These are phyloP conservation scores for Drosophila serrata DNA, from an alignment of 1,140 invertebrate genomes.

Conservation along the genomic window DNA sequence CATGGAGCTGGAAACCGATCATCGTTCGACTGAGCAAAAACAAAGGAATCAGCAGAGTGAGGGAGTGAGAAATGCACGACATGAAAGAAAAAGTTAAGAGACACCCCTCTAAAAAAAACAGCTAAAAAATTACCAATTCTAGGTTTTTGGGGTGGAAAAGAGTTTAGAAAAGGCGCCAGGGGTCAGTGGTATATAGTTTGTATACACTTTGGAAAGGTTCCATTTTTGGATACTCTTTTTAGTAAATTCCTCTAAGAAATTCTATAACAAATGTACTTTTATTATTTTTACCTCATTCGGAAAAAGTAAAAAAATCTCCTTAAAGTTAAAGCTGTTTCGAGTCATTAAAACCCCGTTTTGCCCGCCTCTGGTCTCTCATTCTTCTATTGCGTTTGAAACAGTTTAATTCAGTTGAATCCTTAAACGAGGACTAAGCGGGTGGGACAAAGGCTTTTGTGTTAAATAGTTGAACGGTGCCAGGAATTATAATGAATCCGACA, in stretches of 20 bases:
- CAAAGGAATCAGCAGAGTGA: slow-evolving; percentile 33
- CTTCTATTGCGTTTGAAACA: slow-evolving; percentile 12
- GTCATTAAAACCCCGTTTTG: background rate
- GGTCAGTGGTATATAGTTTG: too few relatives aligned
- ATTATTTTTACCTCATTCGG: background rate
- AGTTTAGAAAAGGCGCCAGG: background rate
- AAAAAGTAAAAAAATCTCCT: background rate
- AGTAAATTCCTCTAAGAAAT: background rate
- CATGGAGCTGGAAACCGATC: slow-evolving; percentile 46
- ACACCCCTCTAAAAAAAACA: slow-evolving; percentile 17
- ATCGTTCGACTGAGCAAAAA: slow-evolving; percentile 62
- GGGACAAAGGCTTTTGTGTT: slow-evolving; percentile 51
- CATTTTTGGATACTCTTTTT: background rate
- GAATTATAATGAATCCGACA: slow-evolving; percentile 60
- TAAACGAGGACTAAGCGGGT: slow-evolving; percentile 36
- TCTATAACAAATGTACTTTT: too few relatives aligned
- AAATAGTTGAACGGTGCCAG: slow-evolving; percentile 59
- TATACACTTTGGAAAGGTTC: too few relatives aligned
- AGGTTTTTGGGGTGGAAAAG: slow-evolving; percentile 17
- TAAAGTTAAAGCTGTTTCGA: too few relatives aligned
- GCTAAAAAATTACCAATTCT: slow-evolving; percentile 54
- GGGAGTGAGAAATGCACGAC: slow-evolving; percentile 13
- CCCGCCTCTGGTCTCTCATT: background rate
- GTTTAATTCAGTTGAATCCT: slow-evolving; percentile 57
- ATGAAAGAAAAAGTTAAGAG: slow-evolving; percentile 14